Conservation (phyloP, 1,140 invertebrate species). For the Lineus longissimus region DNA sequence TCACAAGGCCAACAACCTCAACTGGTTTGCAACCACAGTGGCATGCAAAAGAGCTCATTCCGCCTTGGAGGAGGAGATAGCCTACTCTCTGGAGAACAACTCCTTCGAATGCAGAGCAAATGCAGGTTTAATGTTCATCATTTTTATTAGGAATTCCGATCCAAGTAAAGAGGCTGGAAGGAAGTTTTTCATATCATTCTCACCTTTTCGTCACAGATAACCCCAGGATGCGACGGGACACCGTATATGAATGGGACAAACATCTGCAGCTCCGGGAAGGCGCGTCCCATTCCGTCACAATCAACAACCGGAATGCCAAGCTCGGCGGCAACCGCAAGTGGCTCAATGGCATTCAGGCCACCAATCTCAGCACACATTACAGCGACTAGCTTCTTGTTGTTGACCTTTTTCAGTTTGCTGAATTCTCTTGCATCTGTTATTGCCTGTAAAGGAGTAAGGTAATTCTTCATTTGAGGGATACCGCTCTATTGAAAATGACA, state of each 20-base stretch:
- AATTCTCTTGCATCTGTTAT: background rate
- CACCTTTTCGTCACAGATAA: constrained; percentile 30
- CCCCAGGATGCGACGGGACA: constrained; percentile 27
- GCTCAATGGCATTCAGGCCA: constrained; percentile 42
- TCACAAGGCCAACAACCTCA: no score
- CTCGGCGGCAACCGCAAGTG: constrained; percentile 36
- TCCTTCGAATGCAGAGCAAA: no score
- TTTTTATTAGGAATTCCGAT: no score
- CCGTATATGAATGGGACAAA: constrained; percentile 39
- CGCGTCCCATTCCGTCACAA: constrained; percentile 46
- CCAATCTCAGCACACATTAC: constrained; percentile 42
- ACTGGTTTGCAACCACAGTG: no score
- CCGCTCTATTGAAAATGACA: no score
- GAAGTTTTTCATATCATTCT: background rate
- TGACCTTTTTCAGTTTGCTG: background rate
- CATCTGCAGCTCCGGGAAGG: constrained; percentile 48
- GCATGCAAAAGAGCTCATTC: no score
- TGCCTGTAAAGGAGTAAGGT: no score
- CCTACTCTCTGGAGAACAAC: no score
- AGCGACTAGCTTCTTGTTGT: constrained; percentile 25
- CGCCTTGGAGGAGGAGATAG: no score
- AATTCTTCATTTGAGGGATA: no score
- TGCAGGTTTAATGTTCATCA: no score
- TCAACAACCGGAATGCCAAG: constrained; percentile 38
- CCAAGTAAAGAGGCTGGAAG: no score